phyloP scores from a whole-genome alignment of 2,888 invertebrate species.

The Philopedon plagiatum region DNA sequence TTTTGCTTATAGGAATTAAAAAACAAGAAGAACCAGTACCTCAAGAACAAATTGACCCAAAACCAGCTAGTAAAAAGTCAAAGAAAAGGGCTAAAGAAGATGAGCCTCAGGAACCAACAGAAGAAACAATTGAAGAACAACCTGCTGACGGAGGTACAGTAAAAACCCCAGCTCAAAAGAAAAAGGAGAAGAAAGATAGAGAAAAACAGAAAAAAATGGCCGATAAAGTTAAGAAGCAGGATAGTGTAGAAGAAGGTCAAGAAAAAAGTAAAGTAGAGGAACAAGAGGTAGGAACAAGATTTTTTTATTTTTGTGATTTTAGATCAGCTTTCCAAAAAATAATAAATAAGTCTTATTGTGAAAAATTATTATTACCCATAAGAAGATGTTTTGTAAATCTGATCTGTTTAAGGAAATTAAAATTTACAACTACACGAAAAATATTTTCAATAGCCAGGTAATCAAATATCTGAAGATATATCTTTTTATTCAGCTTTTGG shows the following conservation, averaged over 20 bases:
- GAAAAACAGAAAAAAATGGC: conserved; percentile 83
- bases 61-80: conserved; percentile 49
- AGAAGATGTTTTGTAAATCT: too few relatives aligned
- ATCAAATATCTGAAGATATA: too few relatives aligned
- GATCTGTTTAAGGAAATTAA: too few relatives aligned
- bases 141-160: conserved; percentile 69
- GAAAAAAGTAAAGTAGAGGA: conserved; percentile 30
- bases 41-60: conserved; percentile 49
- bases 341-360: too few relatives aligned
- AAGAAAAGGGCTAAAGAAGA: conserved; percentile 58
- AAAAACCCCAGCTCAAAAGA: conserved; percentile 89
- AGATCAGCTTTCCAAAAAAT: too few relatives aligned
- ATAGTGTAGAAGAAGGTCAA: conserved; percentile 47
- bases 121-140: conserved; percentile 34
- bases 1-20: conserved; percentile 45
- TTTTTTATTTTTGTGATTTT: too few relatives aligned
- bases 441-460: too few relatives aligned
- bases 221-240: conserved; percentile 69
- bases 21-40: conserved; percentile 48
- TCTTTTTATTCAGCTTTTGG: too few relatives aligned
- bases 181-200: conserved; percentile 90
- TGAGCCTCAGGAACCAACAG: conserved; percentile 26
- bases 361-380: too few relatives aligned
- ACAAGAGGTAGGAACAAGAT: not conserved
- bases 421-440: too few relatives aligned